Evolutionary conservation across 2,113 vertebrate genomes (phyloP).

Genomic region (Dipodomys ordii): DNA sequence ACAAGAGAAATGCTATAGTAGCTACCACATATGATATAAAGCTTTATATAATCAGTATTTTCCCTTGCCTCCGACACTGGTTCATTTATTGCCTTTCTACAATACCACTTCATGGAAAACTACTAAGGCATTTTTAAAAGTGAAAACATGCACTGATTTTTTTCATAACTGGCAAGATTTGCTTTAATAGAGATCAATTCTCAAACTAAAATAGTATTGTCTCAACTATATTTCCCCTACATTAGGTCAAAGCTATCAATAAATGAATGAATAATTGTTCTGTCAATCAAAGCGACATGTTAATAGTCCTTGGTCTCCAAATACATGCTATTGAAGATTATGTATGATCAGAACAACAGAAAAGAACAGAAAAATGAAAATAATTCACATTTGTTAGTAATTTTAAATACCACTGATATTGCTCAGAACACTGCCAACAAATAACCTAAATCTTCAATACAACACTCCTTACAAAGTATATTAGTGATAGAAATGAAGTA

Average conservation of each 20-base stretch:
- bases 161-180: conserved; percentile 68
- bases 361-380: conserved; percentile 74
- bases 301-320: conserved; percentile 82
- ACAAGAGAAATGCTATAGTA: conserved; percentile 86
- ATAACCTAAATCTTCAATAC: conserved; percentile 27
- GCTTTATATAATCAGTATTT: conserved; percentile 86
- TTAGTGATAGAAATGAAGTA: conserved; percentile 32
- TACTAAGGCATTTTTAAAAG: conserved; percentile 74
- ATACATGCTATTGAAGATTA: conserved; percentile 79
- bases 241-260: conserved; percentile 88
- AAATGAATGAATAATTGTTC: conserved; percentile 92
- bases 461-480: conserved; percentile 23
- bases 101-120: conserved; percentile 77
- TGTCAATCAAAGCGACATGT: conserved; percentile 90
- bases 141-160: conserved; percentile 81
- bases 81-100: conserved; percentile 80
- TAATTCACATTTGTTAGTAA: conserved; percentile 51
- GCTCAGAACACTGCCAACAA: conserved; percentile 7
- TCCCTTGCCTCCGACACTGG: conserved; percentile 82
- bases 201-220: conserved; percentile 76
- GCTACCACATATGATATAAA: conserved; percentile 86
- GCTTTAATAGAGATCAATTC: conserved; percentile 81
- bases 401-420: conserved; percentile 55
- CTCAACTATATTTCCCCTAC: conserved; percentile 78
- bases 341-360: conserved; percentile 68